Evolutionary conservation across 2,113 vertebrate species (phyloP), one percentile per base, ranked within the genome.

Genomic region (Empidonax alnorum): DNA sequence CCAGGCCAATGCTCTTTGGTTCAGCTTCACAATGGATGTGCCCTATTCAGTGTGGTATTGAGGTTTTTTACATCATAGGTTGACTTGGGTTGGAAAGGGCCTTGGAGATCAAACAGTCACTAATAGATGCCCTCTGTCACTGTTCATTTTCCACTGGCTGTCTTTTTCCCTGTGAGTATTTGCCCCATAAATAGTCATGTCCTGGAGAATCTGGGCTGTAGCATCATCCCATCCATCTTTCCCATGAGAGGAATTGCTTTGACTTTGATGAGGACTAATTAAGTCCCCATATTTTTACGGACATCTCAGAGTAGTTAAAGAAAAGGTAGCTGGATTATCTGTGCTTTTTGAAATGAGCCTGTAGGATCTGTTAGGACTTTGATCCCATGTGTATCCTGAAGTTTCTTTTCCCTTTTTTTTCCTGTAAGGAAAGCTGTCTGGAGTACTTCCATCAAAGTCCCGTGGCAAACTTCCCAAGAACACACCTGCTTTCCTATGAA

Each of bases 221-320:
- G 66, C 76, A 67, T 78, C 93, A 50, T 91, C 92, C 37, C 9
- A 41, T 89, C 87, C 39, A 66, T 84, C 90, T 78, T 84, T 82
- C 69, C 67, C 80, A 20, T 46, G 67, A 62, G 80, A 66, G 71
- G 79, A 87, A 95, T 61, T 85, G 75, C 53, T 73, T 53, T 91
- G 89, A 59, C 76, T 96, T 96, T 90, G 93, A 94, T 94, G 80
- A 90, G 93, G 47, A 53, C 80, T 96, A 91, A 94, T 90, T 87
- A 94, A 94, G 37, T 90, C 76, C 72, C 63, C 28, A 12, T 95
- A 84, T 95, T 92, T 93, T 78, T 93, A 74, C 55, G 89, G 87
- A 63, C 56, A 23, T 93, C 49, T 87, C 25, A 19, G 19, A 69
- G 72, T 30, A 73, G 56, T 87, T 93, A 71, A 85, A 75, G 68